A percentile compares a stretch with the other conserved stretches of the same genome.
phyloP scores from a whole-genome alignment of 2,797 vertebrate genomes.

The Anableps anableps region DNA sequence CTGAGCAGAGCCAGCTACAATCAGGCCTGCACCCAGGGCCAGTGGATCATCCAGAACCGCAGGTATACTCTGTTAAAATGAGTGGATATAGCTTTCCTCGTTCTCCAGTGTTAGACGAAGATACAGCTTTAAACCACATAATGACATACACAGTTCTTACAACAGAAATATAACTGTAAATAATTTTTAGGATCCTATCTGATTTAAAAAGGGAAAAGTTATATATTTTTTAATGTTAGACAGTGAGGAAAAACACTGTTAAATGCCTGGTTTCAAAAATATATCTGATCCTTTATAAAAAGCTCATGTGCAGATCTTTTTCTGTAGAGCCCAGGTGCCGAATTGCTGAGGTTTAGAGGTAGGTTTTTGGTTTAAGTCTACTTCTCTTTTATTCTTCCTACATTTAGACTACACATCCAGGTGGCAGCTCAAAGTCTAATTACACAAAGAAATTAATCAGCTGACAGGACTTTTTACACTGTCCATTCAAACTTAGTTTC shows the following conservation, averaged over 20 bases:
- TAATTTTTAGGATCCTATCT: not conserved
- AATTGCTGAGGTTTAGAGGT: not conserved
- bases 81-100: not conserved
- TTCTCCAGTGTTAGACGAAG: not conserved
- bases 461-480: not conserved
- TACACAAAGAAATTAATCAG: not conserved
- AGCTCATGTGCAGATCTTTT: not conserved
- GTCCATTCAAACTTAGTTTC: not conserved
- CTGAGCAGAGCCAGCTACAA: slow-evolving; percentile 84
- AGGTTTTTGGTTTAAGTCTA: not conserved
- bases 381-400: slow-evolving; percentile 1
- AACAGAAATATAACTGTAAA: not conserved
- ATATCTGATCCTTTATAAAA: not conserved
- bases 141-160: not conserved
- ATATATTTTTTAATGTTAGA: not conserved
- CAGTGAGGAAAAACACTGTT: not conserved
- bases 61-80: slow-evolving; percentile 72
- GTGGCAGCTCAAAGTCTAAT: not conserved
- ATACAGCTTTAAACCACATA: not conserved
- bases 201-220: not conserved
- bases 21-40: slow-evolving; percentile 89
- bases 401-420: not conserved
- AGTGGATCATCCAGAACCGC: slow-evolving; percentile 91
- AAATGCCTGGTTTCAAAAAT: not conserved
- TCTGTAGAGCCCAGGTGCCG: slow-evolving; percentile 1